These are phyloP conservation scores for Manduca sexta DNA, from an alignment of 1,140 invertebrate species.

Conservation along the genomic window DNA sequence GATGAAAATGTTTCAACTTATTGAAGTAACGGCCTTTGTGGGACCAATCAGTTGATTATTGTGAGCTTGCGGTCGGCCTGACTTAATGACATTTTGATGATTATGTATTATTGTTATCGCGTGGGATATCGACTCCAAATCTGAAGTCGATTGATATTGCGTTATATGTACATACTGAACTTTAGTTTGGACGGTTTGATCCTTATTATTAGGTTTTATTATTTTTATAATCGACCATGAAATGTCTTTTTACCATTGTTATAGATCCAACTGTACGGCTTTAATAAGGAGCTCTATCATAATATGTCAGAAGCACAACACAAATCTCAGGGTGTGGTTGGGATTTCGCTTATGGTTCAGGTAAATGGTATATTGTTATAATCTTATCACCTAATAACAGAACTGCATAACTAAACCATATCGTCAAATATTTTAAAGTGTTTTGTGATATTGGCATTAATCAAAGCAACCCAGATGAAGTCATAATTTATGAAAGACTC, in stretches of 20 bases:
- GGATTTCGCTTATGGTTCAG: slow-evolving; percentile 95
- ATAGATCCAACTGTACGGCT: slow-evolving; percentile 96
- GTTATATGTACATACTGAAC: neutral
- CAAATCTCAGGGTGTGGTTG: slow-evolving; percentile 93
- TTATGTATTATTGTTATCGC: neutral
- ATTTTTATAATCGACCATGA: no score
- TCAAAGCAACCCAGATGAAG: no score
- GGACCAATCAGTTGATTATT: slow-evolving; percentile 6
- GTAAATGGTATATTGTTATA: slow-evolving; percentile 71
- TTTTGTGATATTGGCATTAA: no score
- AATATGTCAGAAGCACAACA: slow-evolving; percentile 96
- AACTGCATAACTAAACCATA: no score
- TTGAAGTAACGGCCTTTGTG: slow-evolving; percentile 1
- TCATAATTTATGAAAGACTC: no score
- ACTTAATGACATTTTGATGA: slow-evolving; percentile 4
- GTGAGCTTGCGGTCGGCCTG: slow-evolving; percentile 2
- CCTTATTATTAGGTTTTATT: no score
- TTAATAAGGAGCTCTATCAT: slow-evolving; percentile 96
- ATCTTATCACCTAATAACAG: neutral
- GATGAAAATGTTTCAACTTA: slow-evolving; percentile 7
- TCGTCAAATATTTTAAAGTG: no score
- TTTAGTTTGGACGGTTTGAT: no score
- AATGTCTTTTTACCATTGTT: no score
- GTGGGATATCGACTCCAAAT: neutral
- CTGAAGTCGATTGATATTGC: neutral